Evolutionary conservation across 2,113 vertebrate genomes (phyloP).

Genomic region (Neotoma lepida): DNA sequence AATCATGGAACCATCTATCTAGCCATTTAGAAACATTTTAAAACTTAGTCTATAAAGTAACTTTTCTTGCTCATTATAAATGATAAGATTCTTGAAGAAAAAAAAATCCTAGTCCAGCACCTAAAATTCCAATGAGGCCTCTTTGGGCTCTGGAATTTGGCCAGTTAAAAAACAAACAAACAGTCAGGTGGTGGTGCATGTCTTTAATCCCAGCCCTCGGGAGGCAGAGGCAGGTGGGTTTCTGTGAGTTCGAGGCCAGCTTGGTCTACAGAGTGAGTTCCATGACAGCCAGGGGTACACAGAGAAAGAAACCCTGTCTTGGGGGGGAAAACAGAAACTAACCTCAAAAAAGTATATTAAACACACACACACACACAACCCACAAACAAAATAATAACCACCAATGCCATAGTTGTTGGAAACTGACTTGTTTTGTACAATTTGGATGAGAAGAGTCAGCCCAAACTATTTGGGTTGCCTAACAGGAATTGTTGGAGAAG

Average conservation of each 20-base stretch:
- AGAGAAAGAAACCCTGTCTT: too few species aligned
- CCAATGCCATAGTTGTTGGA: neutral
- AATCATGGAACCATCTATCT: neutral
- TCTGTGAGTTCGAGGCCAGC: too few species aligned
- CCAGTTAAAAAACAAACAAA: neutral
- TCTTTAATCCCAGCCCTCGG: too few species aligned
- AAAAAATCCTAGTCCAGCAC: neutral
- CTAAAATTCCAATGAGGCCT: neutral
- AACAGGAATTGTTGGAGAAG: neutral
- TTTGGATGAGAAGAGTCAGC: neutral
- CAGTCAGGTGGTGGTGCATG: too few species aligned
- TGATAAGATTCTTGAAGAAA: conserved; percentile 48
- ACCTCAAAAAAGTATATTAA: too few species aligned
- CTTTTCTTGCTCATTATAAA: conserved; percentile 60
- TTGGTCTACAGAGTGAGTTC: too few species aligned
- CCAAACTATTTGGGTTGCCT: neutral
- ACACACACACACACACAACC: neutral
- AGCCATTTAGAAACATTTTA: conserved; percentile 47
- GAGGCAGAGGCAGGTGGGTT: too few species aligned
- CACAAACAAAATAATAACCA: neutral
- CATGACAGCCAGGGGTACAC: too few species aligned
- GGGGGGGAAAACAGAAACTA: too few species aligned
- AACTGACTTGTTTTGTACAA: neutral
- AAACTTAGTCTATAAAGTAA: conserved; percentile 56
- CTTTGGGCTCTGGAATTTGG: neutral